phyloP scores from a whole-genome alignment of 2,797 vertebrate species.

The Pseudochirops cupreus region DNA sequence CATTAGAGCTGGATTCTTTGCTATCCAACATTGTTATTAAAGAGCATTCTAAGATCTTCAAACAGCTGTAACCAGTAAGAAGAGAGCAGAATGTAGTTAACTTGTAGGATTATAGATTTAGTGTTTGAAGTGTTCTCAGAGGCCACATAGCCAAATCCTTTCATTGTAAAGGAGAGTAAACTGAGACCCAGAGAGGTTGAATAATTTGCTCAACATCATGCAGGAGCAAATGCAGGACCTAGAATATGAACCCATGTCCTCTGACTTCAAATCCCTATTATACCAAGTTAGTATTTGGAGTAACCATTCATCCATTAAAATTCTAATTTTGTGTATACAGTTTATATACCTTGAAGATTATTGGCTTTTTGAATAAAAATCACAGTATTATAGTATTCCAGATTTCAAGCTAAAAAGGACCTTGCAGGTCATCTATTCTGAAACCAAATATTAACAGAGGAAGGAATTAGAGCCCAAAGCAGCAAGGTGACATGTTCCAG shows the following conservation, averaged over 20 bases:
- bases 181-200: not conserved
- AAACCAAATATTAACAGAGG: not conserved
- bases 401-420: not conserved
- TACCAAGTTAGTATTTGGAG: not conserved
- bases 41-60: conserved; percentile 32
- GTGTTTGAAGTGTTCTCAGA: not conserved
- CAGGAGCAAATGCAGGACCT: not conserved
- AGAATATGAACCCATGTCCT: not conserved
- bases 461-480: not conserved
- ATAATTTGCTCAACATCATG: not conserved
- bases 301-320: not conserved
- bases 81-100: not conserved
- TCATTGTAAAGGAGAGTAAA: not conserved
- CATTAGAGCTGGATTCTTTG: not conserved
- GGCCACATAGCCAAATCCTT: not conserved
- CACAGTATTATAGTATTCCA: not conserved
- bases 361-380: not conserved
- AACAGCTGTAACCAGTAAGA: not conserved
- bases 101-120: not conserved
- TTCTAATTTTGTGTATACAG: not conserved
- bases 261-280: not conserved
- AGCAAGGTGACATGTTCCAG: not conserved
- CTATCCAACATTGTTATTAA: not conserved
- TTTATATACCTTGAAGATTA: not conserved
- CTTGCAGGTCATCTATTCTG: not conserved